Evolutionary conservation across 2,113 vertebrate species (phyloP).

Genomic region (Cyphomyrus discorhynchus): DNA sequence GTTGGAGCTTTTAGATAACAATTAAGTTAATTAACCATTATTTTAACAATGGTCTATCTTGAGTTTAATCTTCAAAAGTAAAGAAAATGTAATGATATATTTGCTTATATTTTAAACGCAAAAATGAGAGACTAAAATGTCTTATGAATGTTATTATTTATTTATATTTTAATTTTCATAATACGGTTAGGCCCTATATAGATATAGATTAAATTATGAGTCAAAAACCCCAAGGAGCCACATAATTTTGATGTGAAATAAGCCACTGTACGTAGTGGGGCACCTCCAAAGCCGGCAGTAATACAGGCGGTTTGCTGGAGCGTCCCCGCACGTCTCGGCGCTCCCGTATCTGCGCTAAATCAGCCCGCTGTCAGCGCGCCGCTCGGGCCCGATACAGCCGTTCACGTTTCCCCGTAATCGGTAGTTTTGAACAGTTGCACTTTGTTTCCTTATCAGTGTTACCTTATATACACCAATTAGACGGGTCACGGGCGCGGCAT

Average conservation of each 20-base stretch:
- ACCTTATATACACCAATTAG: constrained; percentile 1
- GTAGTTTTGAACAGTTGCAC: constrained; percentile 1
- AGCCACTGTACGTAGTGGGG: background rate
- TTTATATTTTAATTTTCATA: background rate
- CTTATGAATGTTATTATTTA: background rate
- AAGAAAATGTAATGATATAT: background rate
- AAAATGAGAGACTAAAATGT: background rate
- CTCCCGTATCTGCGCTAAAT: background rate
- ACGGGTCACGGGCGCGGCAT: background rate
- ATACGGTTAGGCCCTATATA: background rate
- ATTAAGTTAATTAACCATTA: background rate
- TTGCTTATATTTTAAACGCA: background rate
- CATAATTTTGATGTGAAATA: background rate
- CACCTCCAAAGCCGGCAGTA: background rate
- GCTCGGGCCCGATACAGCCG: background rate
- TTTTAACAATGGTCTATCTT: background rate
- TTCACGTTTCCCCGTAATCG: background rate
- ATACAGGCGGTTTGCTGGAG: background rate
- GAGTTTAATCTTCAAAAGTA: background rate
- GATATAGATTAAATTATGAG: background rate
- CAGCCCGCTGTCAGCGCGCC: background rate
- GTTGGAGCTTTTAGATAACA: background rate
- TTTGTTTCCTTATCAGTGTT: constrained; percentile 5
- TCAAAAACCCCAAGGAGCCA: background rate
- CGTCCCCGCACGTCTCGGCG: background rate